Base-by-base conservation (phyloP, 2,797 vertebrate species). In the Sebastes minor region DNA sequence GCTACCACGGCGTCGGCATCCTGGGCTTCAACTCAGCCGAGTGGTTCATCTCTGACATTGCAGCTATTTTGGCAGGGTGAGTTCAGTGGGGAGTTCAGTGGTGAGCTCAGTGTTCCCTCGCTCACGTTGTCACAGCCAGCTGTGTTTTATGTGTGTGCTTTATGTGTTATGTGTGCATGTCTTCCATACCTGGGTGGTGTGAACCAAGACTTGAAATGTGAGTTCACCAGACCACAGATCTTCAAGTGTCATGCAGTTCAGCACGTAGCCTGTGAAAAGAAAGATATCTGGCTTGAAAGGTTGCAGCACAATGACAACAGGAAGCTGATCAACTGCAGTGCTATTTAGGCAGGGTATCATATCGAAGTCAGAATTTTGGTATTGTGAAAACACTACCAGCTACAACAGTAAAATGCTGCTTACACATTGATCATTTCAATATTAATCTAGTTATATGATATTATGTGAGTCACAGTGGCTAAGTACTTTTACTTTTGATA, bases 11-110 rank as follows among this genome's bases (percentile, higher is more conserved):
- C 0, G 98, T 99, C 0, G 96, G 97, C 46, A 98, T 99, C 88
- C 91, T 99, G 88, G 98, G 98, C 20, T 99, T 97, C 83, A 99
- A 99, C 94, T 97, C 98, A 0, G 46, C 81, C 0, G 97, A 99
- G 93, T 99, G 98, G 98, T 96, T 98, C 81, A 94, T 98, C 10
- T 71, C 97, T 1, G 97, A 98, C 82, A 88, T 99, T 0, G 98
- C 93, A 8, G 93, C 97, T 18, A 97, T 99, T 89, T 77, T 99
- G 27, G 98, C 98, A 1, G 98, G 98, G 98, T 99, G 92, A 94
- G 97, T 87, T 38, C 14, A n/a, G 52, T 10, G 6, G 38, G 0
- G 25, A 38, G 3, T 87, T 38, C 14, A n/a, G 52, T 10, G 6
- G 32, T 0, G 28, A 38, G 2, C 0, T 12, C 46, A 27, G 4